Conservation (phyloP, 2,113 vertebrate genomes). For the Tragelaphus buxtoni region DNA sequence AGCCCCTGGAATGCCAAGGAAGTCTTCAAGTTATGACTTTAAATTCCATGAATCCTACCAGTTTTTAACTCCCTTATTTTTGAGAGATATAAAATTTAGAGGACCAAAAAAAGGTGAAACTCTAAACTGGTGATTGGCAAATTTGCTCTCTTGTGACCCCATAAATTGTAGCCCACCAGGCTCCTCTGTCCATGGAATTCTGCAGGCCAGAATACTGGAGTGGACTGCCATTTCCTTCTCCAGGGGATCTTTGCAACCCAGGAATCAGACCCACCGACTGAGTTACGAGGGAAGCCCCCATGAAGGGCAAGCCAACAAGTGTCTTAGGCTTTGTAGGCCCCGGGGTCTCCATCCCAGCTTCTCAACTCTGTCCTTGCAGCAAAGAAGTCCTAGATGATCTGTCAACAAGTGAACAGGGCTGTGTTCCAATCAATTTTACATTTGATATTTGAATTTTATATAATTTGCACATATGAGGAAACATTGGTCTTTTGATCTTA, state of each 20-base stretch:
- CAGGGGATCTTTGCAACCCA: neutral
- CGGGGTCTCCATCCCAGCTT: neutral
- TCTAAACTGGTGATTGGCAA: neutral
- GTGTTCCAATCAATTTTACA: neutral
- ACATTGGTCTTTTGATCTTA: neutral
- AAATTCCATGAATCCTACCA: neutral
- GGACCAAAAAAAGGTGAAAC: neutral
- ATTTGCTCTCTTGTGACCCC: neutral
- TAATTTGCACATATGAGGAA: neutral
- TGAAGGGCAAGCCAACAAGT: neutral
- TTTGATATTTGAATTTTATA: neutral
- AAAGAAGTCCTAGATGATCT: fast-evolving
- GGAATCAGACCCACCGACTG: neutral
- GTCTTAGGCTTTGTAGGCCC: neutral
- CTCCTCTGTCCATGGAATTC: neutral
- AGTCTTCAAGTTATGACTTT: neutral
- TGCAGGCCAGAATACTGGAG: neutral
- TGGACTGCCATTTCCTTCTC: neutral
- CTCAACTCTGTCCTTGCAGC: neutral
- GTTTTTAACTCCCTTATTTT: neutral
- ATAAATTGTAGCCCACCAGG: neutral
- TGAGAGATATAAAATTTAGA: neutral
- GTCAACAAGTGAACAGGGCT: neutral
- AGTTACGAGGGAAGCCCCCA: neutral
- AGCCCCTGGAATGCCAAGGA: neutral